Base-by-base conservation (phyloP, 2,888 invertebrate genomes). In the Melieria picta region DNA sequence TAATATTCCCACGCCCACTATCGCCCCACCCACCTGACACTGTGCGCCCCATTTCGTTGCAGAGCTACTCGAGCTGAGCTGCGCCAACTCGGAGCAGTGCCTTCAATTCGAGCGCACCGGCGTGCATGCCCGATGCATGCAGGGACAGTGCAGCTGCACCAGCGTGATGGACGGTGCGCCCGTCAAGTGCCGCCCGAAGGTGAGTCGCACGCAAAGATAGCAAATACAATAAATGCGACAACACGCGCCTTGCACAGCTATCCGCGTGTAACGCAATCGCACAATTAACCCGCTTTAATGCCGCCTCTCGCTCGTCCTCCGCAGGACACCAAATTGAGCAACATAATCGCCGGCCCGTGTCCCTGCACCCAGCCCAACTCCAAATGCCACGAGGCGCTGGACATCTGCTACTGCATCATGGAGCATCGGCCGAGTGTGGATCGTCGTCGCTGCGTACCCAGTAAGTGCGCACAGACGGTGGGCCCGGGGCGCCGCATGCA, bases 321-420 rank as follows among this genome's bases (percentile, higher is more conserved):
- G 7, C 65, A 13, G 77, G 79, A 79, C 43, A 62, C 64, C 7
- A 82, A 79, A 61, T 16, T 80, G 64, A 84, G 74, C 66, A 86
- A 86, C 71, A 78, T 85, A 16, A 80, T 86, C 60, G 83, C 84
- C 7, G 85, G 86, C 4, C 75, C 79, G 5, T 86, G 86, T 68
- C 82, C 82, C 7, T 86, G 86, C 65, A 66, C 11, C 7, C 79
- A 79, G 68, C 75, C 76, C 4, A 47, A 82, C 72, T 71, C 85
- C 16, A 77, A 78, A 63, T 86, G 86, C 76, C 76, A 81, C 62
- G 5, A 5, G 4, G 5, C 68, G 13, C 62, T 76, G 61, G 67
- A 82, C 7, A 78, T 81, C 64, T 86, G 86, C 71, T 80, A 77
- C 72, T 86, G 86, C 57, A 58, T 71, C 45, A 47, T 16, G 5